phyloP scores from a whole-genome alignment of 2,113 vertebrate genomes.

The Platichthys stellatus region DNA sequence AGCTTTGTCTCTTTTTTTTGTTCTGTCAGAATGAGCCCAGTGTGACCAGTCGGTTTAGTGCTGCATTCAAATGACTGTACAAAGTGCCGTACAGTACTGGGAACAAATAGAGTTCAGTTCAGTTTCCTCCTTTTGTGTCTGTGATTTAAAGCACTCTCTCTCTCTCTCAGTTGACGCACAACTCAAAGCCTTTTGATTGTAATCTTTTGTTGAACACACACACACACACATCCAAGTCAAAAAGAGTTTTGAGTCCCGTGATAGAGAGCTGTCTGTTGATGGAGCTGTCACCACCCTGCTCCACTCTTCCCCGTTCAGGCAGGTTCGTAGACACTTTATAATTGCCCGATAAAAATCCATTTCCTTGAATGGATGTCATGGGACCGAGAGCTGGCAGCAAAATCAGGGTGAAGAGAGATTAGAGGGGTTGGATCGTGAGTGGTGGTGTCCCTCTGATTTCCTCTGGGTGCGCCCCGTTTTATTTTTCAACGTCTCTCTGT shows the following conservation, averaged over 20 bases:
- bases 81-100: constrained; percentile 19
- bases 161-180: constrained; percentile 5
- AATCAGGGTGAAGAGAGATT: constrained; percentile 37
- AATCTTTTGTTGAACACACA: constrained; percentile 45
- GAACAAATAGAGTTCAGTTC: constrained; percentile 52
- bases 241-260: constrained; percentile 32
- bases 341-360: constrained; percentile 61
- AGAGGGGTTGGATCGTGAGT: constrained; percentile 33
- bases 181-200: constrained; percentile 62
- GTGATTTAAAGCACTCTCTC: constrained; percentile 40
- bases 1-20: constrained; percentile 26
- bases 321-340: constrained; percentile 51
- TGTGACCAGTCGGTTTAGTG: constrained; percentile 39
- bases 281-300: constrained; percentile 49
- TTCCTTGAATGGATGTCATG: constrained; percentile 40
- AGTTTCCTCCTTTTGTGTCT: constrained; percentile 45
- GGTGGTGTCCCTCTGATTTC: constrained; percentile 31
- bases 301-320: constrained; percentile 41
- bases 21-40: constrained; percentile 24
- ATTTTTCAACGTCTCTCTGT: constrained; percentile 21
- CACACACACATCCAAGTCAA: constrained; percentile 3
- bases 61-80: constrained; percentile 13
- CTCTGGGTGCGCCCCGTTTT: constrained; percentile 36
- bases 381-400: constrained; percentile 38
- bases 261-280: constrained; percentile 53